Evolutionary conservation across 2,888 invertebrate species (phyloP).

Genomic region (Callosobruchus maculatus): DNA sequence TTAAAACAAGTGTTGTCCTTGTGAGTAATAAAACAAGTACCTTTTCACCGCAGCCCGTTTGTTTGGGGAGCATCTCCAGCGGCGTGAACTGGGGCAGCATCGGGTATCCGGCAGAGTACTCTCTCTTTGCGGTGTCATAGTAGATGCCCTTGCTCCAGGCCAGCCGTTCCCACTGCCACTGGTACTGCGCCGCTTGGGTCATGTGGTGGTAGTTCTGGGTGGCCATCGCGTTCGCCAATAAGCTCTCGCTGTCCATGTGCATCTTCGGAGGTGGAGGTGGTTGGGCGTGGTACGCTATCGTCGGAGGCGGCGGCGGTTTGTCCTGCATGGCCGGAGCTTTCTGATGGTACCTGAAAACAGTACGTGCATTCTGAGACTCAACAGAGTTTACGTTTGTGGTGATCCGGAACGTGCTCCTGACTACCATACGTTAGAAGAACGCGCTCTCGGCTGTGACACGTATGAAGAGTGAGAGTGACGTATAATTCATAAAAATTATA

Average conservation of each 20-base stretch:
- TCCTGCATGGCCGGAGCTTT: conserved; percentile 27
- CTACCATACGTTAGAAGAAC: no score
- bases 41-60: conserved; percentile 36
- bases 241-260: conserved; percentile 47
- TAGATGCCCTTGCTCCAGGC: conserved; percentile 59
- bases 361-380: no score
- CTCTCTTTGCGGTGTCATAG: conserved; percentile 51
- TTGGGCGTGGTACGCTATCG: conserved; percentile 33
- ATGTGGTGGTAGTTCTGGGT: conserved; percentile 64
- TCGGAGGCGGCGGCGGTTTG: conserved; percentile 20
- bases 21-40: neutral
- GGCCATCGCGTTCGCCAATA: conserved; percentile 60
- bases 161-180: conserved; percentile 58
- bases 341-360: conserved; percentile 16
- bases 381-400: no score
- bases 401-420: no score
- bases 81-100: conserved; percentile 42
- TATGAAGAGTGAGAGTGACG: no score
- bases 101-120: conserved; percentile 37
- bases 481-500: no score
- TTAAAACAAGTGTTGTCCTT: no score
- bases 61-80: conserved; percentile 43
- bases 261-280: conserved; percentile 28
- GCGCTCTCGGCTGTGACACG: no score
- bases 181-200: conserved; percentile 55